Conservation (phyloP, 2,113 vertebrate genomes). For the Macquaria australasica region DNA sequence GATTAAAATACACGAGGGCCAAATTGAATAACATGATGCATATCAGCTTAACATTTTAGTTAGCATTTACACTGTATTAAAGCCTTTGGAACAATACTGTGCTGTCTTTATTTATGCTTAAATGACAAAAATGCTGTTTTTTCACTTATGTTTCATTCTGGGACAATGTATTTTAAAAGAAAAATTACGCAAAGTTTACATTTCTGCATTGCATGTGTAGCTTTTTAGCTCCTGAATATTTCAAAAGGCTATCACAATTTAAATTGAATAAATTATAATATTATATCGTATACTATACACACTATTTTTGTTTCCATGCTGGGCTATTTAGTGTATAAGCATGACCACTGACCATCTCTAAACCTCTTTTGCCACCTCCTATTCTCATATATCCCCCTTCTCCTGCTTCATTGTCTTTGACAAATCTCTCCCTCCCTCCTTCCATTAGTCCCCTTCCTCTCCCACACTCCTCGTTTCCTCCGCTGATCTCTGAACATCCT, state of each 20-base stretch:
- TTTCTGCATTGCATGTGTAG: background rate
- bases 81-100: background rate
- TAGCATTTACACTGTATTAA: background rate
- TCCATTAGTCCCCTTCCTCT: slow-evolving; percentile 50
- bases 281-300: background rate
- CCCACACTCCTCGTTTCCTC: slow-evolving; percentile 56
- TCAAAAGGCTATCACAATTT: background rate
- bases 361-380: slow-evolving; percentile 40
- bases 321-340: background rate
- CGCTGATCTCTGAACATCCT: slow-evolving; percentile 56
- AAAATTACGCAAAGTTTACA: slow-evolving; percentile 12
- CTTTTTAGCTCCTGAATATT: background rate
- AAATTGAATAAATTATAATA: background rate
- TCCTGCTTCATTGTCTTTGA: slow-evolving; percentile 52
- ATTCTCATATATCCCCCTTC: slow-evolving; percentile 25
- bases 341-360: slow-evolving; percentile 14
- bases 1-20: slow-evolving; percentile 34
- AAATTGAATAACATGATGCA: slow-evolving; percentile 24
- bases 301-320: background rate
- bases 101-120: background rate
- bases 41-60: slow-evolving; percentile 6
- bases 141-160: background rate
- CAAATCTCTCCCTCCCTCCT: slow-evolving; percentile 48
- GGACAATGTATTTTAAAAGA: background rate
- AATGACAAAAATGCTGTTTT: background rate